Conservation (phyloP, 1,140 invertebrate genomes). For the Battus philenor region DNA sequence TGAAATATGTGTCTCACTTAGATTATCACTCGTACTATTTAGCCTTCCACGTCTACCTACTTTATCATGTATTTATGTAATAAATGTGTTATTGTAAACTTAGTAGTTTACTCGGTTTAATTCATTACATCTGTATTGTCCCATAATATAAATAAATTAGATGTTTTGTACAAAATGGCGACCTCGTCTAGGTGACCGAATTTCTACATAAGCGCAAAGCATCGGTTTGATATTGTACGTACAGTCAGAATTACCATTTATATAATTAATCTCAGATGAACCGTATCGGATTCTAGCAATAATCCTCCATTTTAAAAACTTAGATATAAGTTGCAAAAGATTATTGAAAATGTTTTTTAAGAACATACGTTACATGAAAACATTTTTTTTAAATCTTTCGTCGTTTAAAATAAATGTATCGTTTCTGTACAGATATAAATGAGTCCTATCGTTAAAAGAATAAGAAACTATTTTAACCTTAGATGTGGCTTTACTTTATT, state of each 20-base stretch:
- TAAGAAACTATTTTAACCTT: too few relatives aligned
- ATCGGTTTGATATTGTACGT: conserved; percentile 21
- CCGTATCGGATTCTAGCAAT: too few relatives aligned
- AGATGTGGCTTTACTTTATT: conserved; percentile 6
- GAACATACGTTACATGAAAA: too few relatives aligned
- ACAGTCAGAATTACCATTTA: too few relatives aligned
- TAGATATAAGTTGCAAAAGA: too few relatives aligned
- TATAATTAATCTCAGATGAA: too few relatives aligned
- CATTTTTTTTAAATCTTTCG: too few relatives aligned
- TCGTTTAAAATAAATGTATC: too few relatives aligned
- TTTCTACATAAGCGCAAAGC: conserved; percentile 61
- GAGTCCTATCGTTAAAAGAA: too few relatives aligned
- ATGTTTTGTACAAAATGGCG: conserved; percentile 70
- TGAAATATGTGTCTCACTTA: conserved; percentile 48
- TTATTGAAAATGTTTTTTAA: too few relatives aligned
- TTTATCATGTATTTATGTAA: conserved; percentile 69
- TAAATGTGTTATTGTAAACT: conserved; percentile 72
- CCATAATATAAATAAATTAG: conserved; percentile 56
- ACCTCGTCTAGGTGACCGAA: conserved; percentile 74
- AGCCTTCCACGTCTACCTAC: conserved; percentile 58
- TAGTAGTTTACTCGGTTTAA: conserved; percentile 63
- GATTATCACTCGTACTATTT: conserved; percentile 53
- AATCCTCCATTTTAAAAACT: too few relatives aligned
- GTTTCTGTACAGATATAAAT: too few relatives aligned
- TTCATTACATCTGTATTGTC: conserved; percentile 67